Evolutionary conservation across 2,888 invertebrate species (phyloP), one percentile per base, ranked within the genome.

Genomic region (Trichopria drosophilae): DNA sequence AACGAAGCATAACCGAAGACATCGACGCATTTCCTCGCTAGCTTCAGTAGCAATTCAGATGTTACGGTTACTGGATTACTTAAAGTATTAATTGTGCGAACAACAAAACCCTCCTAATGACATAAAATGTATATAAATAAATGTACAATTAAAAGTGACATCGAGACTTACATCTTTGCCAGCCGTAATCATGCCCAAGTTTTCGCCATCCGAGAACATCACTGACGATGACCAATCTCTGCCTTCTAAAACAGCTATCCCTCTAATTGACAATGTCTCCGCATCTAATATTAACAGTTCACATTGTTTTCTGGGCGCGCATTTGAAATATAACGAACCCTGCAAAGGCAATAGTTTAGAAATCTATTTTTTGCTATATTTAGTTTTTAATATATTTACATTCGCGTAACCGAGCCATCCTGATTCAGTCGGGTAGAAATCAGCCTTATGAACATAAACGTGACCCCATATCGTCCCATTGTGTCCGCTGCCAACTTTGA

Each of bases 401-500:
- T 86, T 86, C 72, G 91, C 91, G 79, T 83, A 90, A 16, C 93
- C 91, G 56, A 95, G 79, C 88, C 90, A 93, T 39, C 91, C 91
- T 37, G 83, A 82, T 68, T 92, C 91, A 58, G 86, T 85, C 6
- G 86, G 85, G 70, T 84, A 82, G 72, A 94, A 91, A 72, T 93
- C 88, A 19, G 87, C 83, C 73, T 92, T 92, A 71, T 88, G 85
- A 58, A 86, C 79, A 71, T 94, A 92, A 16, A 94, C 82, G 68
- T 92, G 89, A n/a, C 94, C 96, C 76, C 88, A 88, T 60, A 93
- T 84, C 6, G 97, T 94, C 58, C 92, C 93, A 40, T 91, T 90
- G 72, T 93, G 93, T 6, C 98, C 98, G 41, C 95, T 91, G 13
- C 98, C 98, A 55, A 98, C 85, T 79, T 98, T 98, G 57, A 92